phyloP scores from a whole-genome alignment of 2,113 vertebrate species.

The Cavia aperea region DNA sequence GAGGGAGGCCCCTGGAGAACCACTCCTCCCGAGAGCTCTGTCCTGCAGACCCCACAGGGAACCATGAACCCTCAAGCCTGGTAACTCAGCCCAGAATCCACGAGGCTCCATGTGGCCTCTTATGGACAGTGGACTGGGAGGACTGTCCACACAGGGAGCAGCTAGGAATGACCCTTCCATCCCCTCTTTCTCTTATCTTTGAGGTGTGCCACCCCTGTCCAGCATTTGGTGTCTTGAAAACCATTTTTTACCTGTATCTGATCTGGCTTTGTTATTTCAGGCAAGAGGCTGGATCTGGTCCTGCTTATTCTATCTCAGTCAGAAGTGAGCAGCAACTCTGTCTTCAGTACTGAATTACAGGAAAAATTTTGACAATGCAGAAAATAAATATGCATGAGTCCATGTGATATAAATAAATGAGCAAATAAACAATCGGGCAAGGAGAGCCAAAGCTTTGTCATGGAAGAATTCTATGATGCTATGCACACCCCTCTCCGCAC shows the following conservation, averaged over 20 bases:
- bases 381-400: neutral
- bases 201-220: neutral
- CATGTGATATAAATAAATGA: accelerated
- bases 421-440: neutral
- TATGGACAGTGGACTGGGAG: accelerated
- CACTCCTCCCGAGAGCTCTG: neutral
- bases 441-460: neutral
- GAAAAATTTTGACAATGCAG: neutral
- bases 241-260: neutral
- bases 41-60: accelerated
- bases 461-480: accelerated
- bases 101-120: accelerated
- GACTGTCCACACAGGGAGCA: accelerated
- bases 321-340: neutral
- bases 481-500: accelerated
- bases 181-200: accelerated
- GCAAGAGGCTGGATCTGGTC: neutral
- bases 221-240: accelerated
- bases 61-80: neutral
- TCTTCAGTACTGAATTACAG: neutral
- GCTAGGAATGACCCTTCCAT: accelerated
- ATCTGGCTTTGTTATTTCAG: neutral
- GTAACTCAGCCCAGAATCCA: accelerated
- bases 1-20: accelerated
- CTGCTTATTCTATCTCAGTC: neutral